A percentile compares a stretch with the other conserved stretches of the same genome.
These are phyloP conservation scores for Cariama cristata DNA, from an alignment of 2,113 vertebrate genomes.

Conservation along the genomic window DNA sequence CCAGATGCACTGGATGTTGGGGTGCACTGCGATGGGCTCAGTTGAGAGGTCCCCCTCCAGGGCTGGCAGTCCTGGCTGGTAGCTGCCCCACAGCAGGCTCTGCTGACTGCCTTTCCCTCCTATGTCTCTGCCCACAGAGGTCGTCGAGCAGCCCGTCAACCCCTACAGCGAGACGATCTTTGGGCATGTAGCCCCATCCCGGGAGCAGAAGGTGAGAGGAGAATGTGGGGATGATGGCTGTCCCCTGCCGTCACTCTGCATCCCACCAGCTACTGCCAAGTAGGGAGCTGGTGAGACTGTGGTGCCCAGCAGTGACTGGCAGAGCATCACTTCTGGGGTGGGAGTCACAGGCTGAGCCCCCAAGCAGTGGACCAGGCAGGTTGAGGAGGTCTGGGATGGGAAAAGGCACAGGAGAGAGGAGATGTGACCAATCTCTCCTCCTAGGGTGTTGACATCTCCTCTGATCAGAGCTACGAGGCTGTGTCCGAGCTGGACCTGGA, in stretches of 20 bases:
- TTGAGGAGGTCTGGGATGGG: neutral
- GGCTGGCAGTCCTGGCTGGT: neutral
- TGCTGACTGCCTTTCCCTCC: neutral
- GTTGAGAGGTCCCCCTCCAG: no score
- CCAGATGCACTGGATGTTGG: neutral
- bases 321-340: neutral
- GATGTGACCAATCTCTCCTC: neutral
- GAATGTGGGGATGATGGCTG: neutral
- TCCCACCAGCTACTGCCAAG: neutral
- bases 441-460: conserved; percentile 13
- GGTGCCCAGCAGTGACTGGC: rapidly evolving
- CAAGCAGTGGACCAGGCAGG: rapidly evolving
- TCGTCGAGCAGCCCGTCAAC: conserved; percentile 66
- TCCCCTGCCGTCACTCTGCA: neutral
- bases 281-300: rapidly evolving
- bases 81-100: neutral
- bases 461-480: conserved; percentile 64
- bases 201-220: conserved; percentile 75
- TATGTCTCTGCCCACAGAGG: conserved; percentile 3
- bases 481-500: conserved; percentile 54
- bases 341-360: neutral
- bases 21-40: rapidly evolving
- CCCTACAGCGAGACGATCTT: conserved; percentile 88
- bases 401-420: neutral
- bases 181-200: conserved; percentile 50